Evolutionary conservation across 2,797 vertebrate species (phyloP), one percentile per base, ranked within the genome.

Genomic region (Phalloptychus januarius): DNA sequence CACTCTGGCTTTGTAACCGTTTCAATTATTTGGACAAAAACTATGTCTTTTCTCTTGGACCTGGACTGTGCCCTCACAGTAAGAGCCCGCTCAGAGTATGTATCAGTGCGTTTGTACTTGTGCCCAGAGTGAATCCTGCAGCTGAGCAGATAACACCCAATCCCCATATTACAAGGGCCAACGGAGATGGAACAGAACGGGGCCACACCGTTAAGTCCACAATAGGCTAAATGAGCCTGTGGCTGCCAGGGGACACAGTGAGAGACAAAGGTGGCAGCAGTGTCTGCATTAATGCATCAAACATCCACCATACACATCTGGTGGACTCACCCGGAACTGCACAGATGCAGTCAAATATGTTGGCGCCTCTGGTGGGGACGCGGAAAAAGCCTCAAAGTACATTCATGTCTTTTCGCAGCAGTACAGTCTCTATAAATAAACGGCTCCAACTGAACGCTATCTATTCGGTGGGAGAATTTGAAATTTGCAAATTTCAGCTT

Each of bases 121-220:
- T 90, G 90, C 92, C 91, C 87, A 86, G 80, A 89, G 87, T 85
- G 82, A 88, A 81, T 87, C 86, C 90, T 93, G 92, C 82, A 89
- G 87, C 83, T 0, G 75, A 81, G 87, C 83, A 91, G 94, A 94
- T 94, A 94, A 92, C 89, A 89, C 89, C 89, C 85, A 82, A 69
- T 79, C 77, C 83, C 79, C 79, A 76, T 84, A 80, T 77, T 79
- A 79, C 78, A 81, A 82, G 87, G 80, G 88, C 88, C 85, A 89
- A 72, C 81, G 76, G 85, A 85, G 81, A 84, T 77, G 16, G 20
- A 67, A 84, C 79, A 84, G 81, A 82, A 77, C 76, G 46, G 71
- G 83, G 50, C 82, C 80, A 71, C 77, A 71, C 77, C 11, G 16
- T 31, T 31, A 52, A 82, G 85, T 67, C 78, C 86, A 85, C 87